A percentile compares a stretch with the other conserved stretches of the same genome.
These are phyloP conservation scores for Ammospiza maritima DNA, from an alignment of 2,797 vertebrate species.

Conservation along the genomic window DNA sequence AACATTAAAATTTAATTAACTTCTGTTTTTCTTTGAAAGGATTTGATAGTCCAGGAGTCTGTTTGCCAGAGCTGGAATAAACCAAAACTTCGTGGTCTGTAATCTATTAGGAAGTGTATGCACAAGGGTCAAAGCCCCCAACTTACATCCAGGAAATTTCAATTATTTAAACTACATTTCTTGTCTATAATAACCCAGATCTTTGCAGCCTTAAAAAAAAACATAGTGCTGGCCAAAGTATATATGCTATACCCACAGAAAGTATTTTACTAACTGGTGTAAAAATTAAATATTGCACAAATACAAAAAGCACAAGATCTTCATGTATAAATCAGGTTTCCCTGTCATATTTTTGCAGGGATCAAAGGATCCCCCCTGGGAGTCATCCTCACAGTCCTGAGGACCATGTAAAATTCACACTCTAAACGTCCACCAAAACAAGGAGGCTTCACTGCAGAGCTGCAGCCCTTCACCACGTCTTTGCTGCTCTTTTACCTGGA, in stretches of 20 bases:
- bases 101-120: not conserved
- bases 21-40: not conserved
- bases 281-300: not conserved
- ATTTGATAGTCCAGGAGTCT: not conserved
- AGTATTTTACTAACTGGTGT: not conserved
- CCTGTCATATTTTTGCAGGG: not conserved
- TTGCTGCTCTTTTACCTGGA: not conserved
- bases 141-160: not conserved
- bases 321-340: not conserved
- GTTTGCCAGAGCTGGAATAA: not conserved
- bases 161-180: not conserved
- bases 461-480: not conserved
- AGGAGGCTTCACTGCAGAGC: not conserved
- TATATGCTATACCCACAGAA: not conserved
- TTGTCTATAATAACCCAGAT: not conserved
- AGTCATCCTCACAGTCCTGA: not conserved
- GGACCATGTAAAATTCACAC: not conserved
- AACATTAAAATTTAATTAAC: not conserved
- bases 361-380: not conserved
- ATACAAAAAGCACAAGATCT: not conserved
- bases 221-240: not conserved
- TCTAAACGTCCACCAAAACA: accelerated
- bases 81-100: not conserved
- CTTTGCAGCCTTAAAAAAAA: not conserved
- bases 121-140: not conserved